Base-by-base conservation (phyloP, 2,888 invertebrate species). In the Teinopalpus imperialis region DNA sequence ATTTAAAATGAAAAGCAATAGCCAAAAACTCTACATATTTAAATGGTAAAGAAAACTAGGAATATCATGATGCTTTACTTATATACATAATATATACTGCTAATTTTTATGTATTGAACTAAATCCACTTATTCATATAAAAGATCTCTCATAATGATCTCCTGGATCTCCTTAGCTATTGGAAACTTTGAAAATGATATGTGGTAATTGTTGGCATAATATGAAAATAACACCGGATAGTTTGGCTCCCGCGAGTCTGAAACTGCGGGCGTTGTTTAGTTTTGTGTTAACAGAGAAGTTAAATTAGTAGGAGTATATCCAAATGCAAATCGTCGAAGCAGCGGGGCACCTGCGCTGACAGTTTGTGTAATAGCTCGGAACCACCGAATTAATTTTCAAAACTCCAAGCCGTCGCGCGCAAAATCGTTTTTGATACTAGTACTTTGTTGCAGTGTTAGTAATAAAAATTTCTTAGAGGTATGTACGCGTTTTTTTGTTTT, bases 371-470 rank as follows among this genome's bases (percentile, higher is more conserved):
- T 86, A 82, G 81, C 76, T 70, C 68, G 77, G 74, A 85, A 85
- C 83, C 77, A 66, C 74, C 70, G 76, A 85, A 85, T 85, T 85
- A 81, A 86, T 86, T 81, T 71, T 74, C 79, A 79, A 81, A 86
- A 85, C 77, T 82, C 76, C 70, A 70, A 77, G 75, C 78, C 72
- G 74, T 77, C 75, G 69, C 66, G 57, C 63, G 66, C 77, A 69
- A 74, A 77, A 74, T 69, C 74, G 76, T 81, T 80, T 77, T 78
- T 80, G 77, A 81, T 70, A 63, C 60, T 56, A 57, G 62, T 62
- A 66, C 65, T 69, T 65, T 61, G 63, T 60, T 64, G 54, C 60
- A 51, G 52, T 48, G 49, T 52, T 61, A 53, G 43, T 46, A 14
- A 37, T 46, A 23, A 42, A 44, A 31, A 24, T 36, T 41, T 35